These are phyloP conservation scores for Chondrosia reniformis DNA, from an alignment of 37 sponge, comb jelly and placozoan genomes.

Conservation along the genomic window DNA sequence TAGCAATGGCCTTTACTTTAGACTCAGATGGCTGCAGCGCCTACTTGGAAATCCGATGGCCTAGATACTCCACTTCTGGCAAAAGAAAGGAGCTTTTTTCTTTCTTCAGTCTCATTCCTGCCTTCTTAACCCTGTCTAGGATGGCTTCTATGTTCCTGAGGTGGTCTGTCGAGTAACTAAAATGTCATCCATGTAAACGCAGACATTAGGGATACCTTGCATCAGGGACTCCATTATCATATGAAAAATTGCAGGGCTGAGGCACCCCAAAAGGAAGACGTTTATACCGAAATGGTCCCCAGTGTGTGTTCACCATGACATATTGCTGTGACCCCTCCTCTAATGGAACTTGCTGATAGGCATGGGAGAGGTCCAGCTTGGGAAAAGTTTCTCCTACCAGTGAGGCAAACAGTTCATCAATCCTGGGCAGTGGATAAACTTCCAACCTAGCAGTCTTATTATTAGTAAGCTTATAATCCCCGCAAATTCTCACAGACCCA, in stretches of 20 bases:
- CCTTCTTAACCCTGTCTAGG: not conserved
- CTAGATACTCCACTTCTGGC: not conserved
- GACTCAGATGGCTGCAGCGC: constrained; percentile 1
- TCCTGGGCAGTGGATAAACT: not conserved
- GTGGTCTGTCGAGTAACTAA: not conserved
- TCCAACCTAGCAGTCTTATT: not conserved
- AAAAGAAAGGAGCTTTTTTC: not conserved
- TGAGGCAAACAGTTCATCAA: not conserved
- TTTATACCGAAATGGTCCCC: not conserved
- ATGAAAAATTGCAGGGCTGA: not conserved
- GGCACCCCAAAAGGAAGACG: not conserved
- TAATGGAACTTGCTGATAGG: not conserved
- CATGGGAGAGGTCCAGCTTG: not conserved
- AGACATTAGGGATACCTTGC: not conserved
- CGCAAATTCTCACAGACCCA: too few species aligned
- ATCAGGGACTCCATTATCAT: not conserved
- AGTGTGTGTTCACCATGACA: not conserved
- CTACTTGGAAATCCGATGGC: not conserved
- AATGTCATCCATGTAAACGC: not conserved
- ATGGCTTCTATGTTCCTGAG: not conserved
- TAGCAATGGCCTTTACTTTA: not conserved
- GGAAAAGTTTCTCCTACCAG: not conserved
- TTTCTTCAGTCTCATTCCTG: not conserved
- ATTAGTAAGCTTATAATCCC: not conserved
- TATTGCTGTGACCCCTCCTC: not conserved